Conservation (phyloP, 2,888 invertebrate genomes). For the Glyphotaelius pellucidus region DNA sequence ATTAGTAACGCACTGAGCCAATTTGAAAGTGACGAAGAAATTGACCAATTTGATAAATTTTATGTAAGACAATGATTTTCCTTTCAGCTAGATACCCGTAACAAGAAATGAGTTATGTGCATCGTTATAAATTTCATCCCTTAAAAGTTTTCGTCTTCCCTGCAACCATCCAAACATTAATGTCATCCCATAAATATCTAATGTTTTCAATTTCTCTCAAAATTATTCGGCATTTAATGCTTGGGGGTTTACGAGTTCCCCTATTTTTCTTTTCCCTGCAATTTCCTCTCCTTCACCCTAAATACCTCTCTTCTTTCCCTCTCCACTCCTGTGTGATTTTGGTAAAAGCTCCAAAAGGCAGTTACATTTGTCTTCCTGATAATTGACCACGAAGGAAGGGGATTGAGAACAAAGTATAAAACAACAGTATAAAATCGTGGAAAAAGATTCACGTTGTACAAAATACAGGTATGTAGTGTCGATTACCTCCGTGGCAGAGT, state of each 20-base stretch:
- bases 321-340: conserved; percentile 62
- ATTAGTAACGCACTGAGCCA: too few species aligned
- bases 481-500: not conserved
- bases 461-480: not conserved
- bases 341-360: conserved; percentile 62
- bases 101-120: not conserved
- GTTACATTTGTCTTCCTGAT: conserved; percentile 59
- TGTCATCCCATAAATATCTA: not conserved
- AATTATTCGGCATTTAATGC: not conserved
- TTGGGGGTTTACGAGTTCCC: not conserved
- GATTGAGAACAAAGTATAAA: not conserved
- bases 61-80: not conserved
- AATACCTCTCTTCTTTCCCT: conserved; percentile 38
- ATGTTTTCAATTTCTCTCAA: not conserved
- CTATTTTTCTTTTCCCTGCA: not conserved
- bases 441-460: not conserved
- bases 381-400: conserved; percentile 48
- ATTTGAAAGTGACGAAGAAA: not conserved
- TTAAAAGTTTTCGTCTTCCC: not conserved
- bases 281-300: not conserved
- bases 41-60: not conserved
- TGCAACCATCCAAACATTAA: not conserved
- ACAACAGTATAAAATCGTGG: not conserved
- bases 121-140: not conserved
- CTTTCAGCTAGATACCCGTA: not conserved